phyloP scores from a whole-genome alignment of 2,888 invertebrate species.

The Diarsia brunnea region DNA sequence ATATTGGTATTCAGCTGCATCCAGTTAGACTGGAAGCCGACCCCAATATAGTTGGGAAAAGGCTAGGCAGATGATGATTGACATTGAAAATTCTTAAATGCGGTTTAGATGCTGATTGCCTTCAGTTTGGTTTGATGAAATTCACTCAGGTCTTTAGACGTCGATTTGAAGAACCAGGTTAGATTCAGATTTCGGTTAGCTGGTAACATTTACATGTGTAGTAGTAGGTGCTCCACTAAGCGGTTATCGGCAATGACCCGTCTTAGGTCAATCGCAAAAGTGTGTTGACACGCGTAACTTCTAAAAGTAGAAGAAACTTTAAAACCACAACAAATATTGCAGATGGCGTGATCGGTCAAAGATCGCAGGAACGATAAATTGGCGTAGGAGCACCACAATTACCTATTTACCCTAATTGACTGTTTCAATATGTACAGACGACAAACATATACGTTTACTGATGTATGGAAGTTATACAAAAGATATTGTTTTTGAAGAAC shows the following conservation, averaged over 20 bases:
- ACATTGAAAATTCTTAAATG: background rate
- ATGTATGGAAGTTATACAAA: background rate
- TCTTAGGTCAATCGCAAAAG: slow-evolving; percentile 26
- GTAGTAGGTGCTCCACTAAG: background rate
- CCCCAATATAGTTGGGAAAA: no score
- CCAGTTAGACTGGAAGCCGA: no score
- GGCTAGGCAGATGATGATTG: no score
- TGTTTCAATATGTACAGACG: slow-evolving; percentile 14
- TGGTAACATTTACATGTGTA: background rate
- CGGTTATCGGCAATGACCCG: slow-evolving; percentile 29
- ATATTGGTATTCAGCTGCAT: no score
- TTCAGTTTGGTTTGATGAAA: background rate
- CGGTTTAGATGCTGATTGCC: background rate
- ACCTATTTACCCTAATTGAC: slow-evolving; percentile 50
- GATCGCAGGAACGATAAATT: slow-evolving; percentile 36
- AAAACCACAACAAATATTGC: slow-evolving; percentile 15
- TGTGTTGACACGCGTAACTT: slow-evolving; percentile 30
- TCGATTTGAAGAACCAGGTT: background rate
- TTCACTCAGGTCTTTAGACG: background rate
- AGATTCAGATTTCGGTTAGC: background rate
- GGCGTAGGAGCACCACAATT: slow-evolving; percentile 19
- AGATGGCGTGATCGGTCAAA: slow-evolving; percentile 51
- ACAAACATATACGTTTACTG: slow-evolving; percentile 8
- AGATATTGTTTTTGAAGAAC: background rate
- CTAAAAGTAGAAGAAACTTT: background rate